These are phyloP conservation scores for Nycticorax nycticorax DNA, from an alignment of 2,113 vertebrate species.

Conservation along the genomic window DNA sequence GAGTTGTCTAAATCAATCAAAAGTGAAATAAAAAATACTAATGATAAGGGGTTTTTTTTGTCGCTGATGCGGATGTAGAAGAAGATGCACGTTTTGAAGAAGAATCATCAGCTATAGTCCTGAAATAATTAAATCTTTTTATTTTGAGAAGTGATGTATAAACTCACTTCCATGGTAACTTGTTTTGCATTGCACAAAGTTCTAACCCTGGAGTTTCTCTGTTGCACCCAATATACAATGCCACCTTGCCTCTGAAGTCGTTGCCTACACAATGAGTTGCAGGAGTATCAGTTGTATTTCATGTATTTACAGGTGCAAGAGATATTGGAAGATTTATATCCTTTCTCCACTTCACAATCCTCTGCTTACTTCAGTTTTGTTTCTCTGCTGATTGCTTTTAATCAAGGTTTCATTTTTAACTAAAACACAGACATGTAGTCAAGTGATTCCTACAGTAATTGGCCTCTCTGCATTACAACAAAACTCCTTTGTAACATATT, in stretches of 20 bases:
- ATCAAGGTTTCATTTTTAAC: neutral
- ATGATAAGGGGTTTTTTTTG: neutral
- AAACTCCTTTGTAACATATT: neutral
- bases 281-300: neutral
- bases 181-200: neutral
- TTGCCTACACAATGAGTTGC: neutral
- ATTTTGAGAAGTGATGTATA: neutral
- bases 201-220: neutral
- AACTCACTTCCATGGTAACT: neutral
- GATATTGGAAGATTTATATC: neutral
- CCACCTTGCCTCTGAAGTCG: neutral
- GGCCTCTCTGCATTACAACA: neutral
- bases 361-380: neutral
- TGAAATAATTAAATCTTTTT: neutral
- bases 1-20: neutral
- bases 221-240: fast-evolving
- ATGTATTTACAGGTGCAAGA: neutral
- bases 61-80: neutral
- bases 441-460: neutral
- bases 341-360: neutral
- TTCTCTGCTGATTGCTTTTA: neutral
- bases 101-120: neutral
- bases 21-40: neutral
- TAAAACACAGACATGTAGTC: neutral
- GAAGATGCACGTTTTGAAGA: neutral